These are phyloP conservation scores for Onthophagus taurus DNA, from an alignment of 1,140 invertebrate genomes.

Conservation along the genomic window DNA sequence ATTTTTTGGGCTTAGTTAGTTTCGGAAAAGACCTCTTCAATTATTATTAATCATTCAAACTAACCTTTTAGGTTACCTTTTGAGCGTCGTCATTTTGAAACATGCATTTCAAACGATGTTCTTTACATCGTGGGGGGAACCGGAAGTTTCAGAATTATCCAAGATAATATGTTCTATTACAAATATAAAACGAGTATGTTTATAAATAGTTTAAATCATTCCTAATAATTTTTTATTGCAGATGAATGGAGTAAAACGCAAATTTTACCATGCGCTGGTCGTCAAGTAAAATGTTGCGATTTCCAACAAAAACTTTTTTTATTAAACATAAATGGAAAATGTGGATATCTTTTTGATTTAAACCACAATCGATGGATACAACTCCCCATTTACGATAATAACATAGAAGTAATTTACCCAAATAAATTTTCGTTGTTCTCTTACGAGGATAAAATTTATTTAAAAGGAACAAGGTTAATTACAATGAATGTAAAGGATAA, in stretches of 20 bases:
- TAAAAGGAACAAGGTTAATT: constrained; percentile 17
- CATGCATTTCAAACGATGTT: constrained; percentile 21
- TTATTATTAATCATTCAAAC: too few relatives aligned
- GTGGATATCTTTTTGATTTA: constrained; percentile 22
- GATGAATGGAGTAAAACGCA: constrained; percentile 23
- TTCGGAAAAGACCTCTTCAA: too few relatives aligned
- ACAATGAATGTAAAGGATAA: constrained; percentile 15
- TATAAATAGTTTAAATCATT: background rate
- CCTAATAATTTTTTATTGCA: constrained; percentile 13
- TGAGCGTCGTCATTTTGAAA: constrained; percentile 28
- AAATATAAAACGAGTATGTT: constrained; percentile 22
- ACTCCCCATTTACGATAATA: constrained; percentile 15
- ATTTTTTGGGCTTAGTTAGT: too few relatives aligned
- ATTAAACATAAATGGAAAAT: constrained; percentile 19
- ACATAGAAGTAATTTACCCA: constrained; percentile 4
- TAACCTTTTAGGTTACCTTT: constrained; percentile 21
- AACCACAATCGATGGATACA: constrained; percentile 3
- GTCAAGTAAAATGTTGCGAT: constrained; percentile 26
- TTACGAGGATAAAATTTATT: constrained; percentile 21
- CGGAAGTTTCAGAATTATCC: constrained; percentile 26
- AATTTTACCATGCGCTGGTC: constrained; percentile 18
- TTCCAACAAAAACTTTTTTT: constrained; percentile 23
- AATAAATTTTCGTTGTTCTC: constrained; percentile 22
- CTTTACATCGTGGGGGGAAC: constrained; percentile 29
- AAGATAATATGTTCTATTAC: constrained; percentile 28